A percentile compares a stretch with the other conserved stretches of the same genome.
Conservation (phyloP, 2,888 invertebrate species). For the Xylocampa areola region DNA sequence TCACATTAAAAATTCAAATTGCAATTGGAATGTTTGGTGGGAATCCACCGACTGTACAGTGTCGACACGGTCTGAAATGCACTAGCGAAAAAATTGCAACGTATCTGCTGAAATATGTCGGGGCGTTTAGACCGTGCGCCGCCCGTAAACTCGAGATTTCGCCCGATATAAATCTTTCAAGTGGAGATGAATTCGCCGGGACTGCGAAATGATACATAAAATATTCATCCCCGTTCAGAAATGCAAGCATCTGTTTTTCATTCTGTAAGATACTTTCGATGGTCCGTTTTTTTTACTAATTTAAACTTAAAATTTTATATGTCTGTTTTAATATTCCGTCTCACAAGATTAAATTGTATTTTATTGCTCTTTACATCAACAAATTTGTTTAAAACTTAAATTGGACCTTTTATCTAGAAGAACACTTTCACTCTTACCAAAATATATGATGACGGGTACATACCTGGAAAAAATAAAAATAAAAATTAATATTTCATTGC, state of each 20-base stretch:
- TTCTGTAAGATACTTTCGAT: slow-evolving; percentile 65
- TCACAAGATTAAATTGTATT: background rate
- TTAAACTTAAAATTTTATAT: slow-evolving; percentile 14
- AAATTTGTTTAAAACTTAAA: too few relatives aligned
- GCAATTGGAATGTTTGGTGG: slow-evolving; percentile 19
- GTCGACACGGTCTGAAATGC: slow-evolving; percentile 57
- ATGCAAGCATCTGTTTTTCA: slow-evolving; percentile 84
- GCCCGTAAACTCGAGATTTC: slow-evolving; percentile 81
- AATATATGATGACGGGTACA: slow-evolving; percentile 33
- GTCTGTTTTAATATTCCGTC: background rate
- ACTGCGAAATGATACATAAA: slow-evolving; percentile 87
- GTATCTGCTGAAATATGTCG: slow-evolving; percentile 68
- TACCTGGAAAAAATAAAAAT: slow-evolving; percentile 61
- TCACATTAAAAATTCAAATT: slow-evolving; percentile 34
- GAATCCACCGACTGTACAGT: slow-evolving; percentile 40
- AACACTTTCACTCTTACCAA: slow-evolving; percentile 35
- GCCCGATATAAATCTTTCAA: slow-evolving; percentile 86
- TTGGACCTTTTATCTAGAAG: too few relatives aligned
- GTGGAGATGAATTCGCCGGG: slow-evolving; percentile 82
- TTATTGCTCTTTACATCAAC: too few relatives aligned
- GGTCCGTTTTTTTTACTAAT: slow-evolving; percentile 32
- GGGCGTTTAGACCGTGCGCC: slow-evolving; percentile 72
- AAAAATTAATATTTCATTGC: slow-evolving; percentile 29
- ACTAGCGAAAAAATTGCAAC: slow-evolving; percentile 69
- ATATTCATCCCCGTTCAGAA: slow-evolving; percentile 83